Base-by-base conservation (phyloP, 2,797 vertebrate species). In the Tinamus major region DNA sequence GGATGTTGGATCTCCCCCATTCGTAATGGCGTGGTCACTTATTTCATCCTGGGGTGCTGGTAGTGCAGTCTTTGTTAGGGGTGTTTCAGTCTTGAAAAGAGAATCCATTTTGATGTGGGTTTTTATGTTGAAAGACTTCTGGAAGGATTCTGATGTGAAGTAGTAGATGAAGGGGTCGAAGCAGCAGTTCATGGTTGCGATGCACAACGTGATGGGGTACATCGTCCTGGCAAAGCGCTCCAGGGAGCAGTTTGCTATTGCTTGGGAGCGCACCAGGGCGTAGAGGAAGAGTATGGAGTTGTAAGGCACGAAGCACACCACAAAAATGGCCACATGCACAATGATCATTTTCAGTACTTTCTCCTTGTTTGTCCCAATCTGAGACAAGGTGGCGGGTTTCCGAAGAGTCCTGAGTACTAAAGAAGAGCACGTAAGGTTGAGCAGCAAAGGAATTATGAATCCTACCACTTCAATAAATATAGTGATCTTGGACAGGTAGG, bases 401-500 rank as follows among this genome's bases (percentile, higher is more conserved):
- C 99, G 98, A 11, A 99, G 98, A 0, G 99, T 99, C 95, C 98
- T 98, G 71, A 99, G 98, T 80, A 99, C 99, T 97, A 99, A 94
- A 3, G 99, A 99, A 31, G 99, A 99, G 90, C 99, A 99, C 0
- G 98, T 98, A 70, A 99, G 98, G 97, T 99, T 99, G 93, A 98
- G 97, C 64, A 99, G 96, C 89, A 99, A 96, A 29, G 99, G 99
- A 68, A 99, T 98, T 58, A 99, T 98, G 96, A 99, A 99, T 4
- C 99, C 99, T 62, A 99, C 99, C 90, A 99, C 98, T 98, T 99
- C 99, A 39, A 99, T 99, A 96, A 99, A 99, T 96, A 99, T 99
- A 72, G 99, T 99, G 96, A 99, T 99, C 98, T 99, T 99, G 24
- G 99, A 99, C 93, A 99, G 96, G 86, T 99, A 99, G 49, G 98